A percentile compares a stretch with the other conserved stretches of the same genome.
phyloP scores from a whole-genome alignment of 2,113 vertebrate genomes.

The Tragelaphus buxtoni region DNA sequence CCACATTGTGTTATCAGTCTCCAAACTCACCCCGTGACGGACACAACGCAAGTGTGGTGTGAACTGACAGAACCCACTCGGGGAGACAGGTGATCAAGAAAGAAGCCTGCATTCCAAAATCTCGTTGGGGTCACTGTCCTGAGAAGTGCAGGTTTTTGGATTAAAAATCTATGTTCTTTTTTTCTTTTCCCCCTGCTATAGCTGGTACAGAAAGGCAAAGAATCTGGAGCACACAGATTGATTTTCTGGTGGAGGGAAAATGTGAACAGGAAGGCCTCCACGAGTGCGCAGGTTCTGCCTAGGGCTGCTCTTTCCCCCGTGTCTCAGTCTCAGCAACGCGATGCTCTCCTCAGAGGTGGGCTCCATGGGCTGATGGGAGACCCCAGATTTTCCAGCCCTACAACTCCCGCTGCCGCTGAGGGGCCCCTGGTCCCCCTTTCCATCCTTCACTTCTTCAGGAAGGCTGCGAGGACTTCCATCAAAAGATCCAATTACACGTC shows the following conservation, averaged over 20 bases:
- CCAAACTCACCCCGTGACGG: background rate
- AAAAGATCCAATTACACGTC: background rate
- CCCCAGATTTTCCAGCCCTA: background rate
- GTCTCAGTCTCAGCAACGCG: accelerated
- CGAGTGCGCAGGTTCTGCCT: background rate
- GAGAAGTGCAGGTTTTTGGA: background rate
- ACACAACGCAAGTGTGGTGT: accelerated
- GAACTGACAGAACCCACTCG: background rate
- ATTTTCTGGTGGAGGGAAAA: background rate
- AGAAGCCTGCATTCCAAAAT: accelerated
- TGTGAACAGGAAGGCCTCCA: background rate
- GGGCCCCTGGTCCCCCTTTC: accelerated
- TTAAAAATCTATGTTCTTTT: background rate
- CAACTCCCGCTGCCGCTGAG: background rate
- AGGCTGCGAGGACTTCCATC: background rate
- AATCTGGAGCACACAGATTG: background rate
- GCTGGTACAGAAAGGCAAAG: background rate
- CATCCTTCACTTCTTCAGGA: background rate
- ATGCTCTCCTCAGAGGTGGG: background rate
- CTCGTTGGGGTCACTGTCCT: accelerated
- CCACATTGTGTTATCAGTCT: too few relatives aligned
- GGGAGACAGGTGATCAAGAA: too few relatives aligned
- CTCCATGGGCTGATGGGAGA: accelerated
- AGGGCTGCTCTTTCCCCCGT: background rate
- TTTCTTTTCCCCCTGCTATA: background rate